Percentiles rank a stretch among this genome's conserved stretches.
Evolutionary conservation across 2,888 invertebrate species (phyloP).

Genomic region (Crocallis elinguaria): DNA sequence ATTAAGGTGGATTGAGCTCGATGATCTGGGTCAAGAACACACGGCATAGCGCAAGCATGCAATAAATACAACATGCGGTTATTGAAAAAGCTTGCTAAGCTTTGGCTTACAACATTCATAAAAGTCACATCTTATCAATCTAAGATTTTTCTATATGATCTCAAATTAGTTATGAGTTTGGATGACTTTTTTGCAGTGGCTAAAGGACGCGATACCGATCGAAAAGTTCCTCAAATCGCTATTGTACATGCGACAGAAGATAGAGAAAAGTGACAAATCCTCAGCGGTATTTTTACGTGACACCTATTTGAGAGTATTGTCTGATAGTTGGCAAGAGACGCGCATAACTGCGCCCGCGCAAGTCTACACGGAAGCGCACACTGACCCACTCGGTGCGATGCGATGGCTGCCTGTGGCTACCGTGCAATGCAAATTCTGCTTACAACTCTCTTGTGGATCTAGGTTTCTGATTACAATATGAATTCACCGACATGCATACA

Average conservation of each 20-base stretch:
- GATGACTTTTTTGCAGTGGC: too few relatives aligned
- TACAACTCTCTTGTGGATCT: conserved; percentile 29
- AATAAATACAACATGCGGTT: conserved; percentile 30
- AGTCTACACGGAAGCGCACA: conserved; percentile 60
- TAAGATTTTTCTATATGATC: too few relatives aligned
- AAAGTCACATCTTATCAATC: too few relatives aligned
- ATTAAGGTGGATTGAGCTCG: conserved; percentile 61
- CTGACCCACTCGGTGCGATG: conserved; percentile 37
- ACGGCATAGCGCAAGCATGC: conserved; percentile 46
- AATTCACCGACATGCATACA: too few relatives aligned
- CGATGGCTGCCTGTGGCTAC: conserved; percentile 41
- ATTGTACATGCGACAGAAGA: too few relatives aligned
- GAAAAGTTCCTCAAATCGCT: too few relatives aligned
- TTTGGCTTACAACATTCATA: too few relatives aligned
- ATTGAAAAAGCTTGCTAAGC: too few relatives aligned
- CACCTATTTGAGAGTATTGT: not conserved
- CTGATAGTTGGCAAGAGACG: conserved; percentile 55
- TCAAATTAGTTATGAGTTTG: too few relatives aligned
- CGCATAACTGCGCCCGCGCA: conserved; percentile 17
- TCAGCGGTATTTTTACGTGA: too few relatives aligned
- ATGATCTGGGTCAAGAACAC: conserved; percentile 72
- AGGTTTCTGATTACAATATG: conserved; percentile 33
- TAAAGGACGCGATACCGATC: too few relatives aligned
- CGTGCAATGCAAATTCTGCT: conserved; percentile 48
- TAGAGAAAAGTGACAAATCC: too few relatives aligned